Base-by-base conservation (phyloP, 2,797 vertebrate species). In the Rhinichthys osculus region DNA sequence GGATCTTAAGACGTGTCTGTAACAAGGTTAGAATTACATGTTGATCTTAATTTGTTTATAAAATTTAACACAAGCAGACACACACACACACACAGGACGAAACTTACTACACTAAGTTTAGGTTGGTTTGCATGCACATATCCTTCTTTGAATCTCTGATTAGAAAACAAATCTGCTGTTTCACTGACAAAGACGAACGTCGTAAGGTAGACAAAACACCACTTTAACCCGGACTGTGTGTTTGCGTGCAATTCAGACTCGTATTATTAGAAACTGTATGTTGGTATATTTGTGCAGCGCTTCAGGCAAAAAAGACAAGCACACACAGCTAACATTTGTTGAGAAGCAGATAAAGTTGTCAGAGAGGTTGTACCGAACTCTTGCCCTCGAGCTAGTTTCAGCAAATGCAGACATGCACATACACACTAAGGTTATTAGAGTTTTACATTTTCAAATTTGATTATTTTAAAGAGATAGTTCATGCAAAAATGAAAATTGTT, bases 141-240 rank as follows among this genome's bases (percentile, higher is more conserved):
- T 44, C n/a, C 44, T 62, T 23, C 14, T 62, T 83, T 77, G 38
- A 78, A 78, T 78, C 13, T 67, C 50, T 13, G 35, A 79, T 44
- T 47, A 47, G 30, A 85, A 79, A 80, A 73, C 50, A 73, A 85
- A 72, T 85, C 67, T 72, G 77, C 40, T 8, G 7, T 79, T 85
- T 64, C 19, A 72, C 69, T 71, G 54, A 80, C 67, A 62, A 62
- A 62, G 54, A 59, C 7, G 7, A 23, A 40, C 42, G 13, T 42
- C 27, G 30, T 5, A 71, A 70, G 38, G 19, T 38, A 78, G 35
- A 44, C 8, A 11, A 70, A 69, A 77, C n/a, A 8, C 4, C 35
- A 30, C 10, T 16, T 69, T 54, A 77, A 33, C n/a, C 3, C 6
- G 0, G 33, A 70, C 50, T 7, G 33, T 23, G 42, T 19, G 14